Conservation (phyloP, 1,140 invertebrate genomes). For the Mycetomoellerius zeteki region DNA sequence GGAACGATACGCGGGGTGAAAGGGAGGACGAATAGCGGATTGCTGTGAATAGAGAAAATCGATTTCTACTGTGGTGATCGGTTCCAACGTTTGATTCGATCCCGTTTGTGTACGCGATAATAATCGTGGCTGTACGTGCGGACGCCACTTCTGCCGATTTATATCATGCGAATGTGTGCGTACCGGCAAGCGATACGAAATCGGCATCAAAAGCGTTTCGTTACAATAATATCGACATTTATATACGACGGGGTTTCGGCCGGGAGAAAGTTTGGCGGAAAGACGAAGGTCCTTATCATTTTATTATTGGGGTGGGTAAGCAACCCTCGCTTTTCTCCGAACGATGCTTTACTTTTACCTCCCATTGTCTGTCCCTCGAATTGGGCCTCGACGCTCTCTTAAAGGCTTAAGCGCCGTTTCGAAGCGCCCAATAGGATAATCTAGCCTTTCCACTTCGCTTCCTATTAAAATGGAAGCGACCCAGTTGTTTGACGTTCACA, state of each 20-base stretch:
- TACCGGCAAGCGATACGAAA: constrained; percentile 74
- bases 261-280: constrained; percentile 44
- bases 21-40: constrained; percentile 57
- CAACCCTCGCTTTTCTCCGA: constrained; percentile 75
- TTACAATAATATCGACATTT: constrained; percentile 84
- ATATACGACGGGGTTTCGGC: constrained; percentile 74
- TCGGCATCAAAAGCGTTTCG: constrained; percentile 78
- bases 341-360: constrained; percentile 79
- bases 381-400: constrained; percentile 47
- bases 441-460: constrained; percentile 40
- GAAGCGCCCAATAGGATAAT: constrained; percentile 74
- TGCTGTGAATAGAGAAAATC: constrained; percentile 76
- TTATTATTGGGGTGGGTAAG: constrained; percentile 78
- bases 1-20: constrained; percentile 34
- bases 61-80: constrained; percentile 78
- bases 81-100: constrained; percentile 76
- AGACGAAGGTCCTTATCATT: constrained; percentile 80
- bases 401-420: constrained; percentile 75
- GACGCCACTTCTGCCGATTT: constrained; percentile 26
- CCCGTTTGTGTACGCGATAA: constrained; percentile 62
- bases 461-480: neutral
- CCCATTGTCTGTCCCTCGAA: constrained; percentile 71
- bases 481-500: neutral
- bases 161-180: constrained; percentile 25
- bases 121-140: constrained; percentile 67